A percentile compares a stretch with the other conserved stretches of the same genome.
Evolutionary conservation across 1,140 invertebrate species (phyloP).

Genomic region (Pseudomyrmex dendroicus): DNA sequence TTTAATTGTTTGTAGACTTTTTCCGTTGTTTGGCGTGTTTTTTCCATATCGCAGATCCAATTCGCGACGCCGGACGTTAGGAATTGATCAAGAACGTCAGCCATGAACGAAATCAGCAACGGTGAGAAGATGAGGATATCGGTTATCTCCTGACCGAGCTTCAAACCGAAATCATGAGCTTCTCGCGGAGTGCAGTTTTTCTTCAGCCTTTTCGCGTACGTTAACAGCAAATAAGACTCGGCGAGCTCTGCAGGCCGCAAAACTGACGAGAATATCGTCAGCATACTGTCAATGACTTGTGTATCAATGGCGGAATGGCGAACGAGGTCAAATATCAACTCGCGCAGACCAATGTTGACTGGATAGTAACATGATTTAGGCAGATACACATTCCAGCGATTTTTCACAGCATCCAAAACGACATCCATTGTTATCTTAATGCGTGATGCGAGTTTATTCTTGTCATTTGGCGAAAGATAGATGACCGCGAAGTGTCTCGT

Average conservation of each 20-base stretch:
- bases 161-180: constrained; percentile 13
- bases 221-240: constrained; percentile 58
- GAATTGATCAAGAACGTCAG: neutral
- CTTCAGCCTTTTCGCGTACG: neutral
- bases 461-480: constrained; percentile 8
- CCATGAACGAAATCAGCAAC: constrained; percentile 5
- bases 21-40: too few species aligned
- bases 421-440: constrained; percentile 31
- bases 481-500: neutral
- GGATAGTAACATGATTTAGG: constrained; percentile 6
- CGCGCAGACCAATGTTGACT: constrained; percentile 21
- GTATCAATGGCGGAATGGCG: neutral
- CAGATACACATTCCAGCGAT: neutral
- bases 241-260: constrained; percentile 59
- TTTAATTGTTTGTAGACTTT: too few species aligned
- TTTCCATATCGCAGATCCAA: too few species aligned
- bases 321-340: constrained; percentile 42
- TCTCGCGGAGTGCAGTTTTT: neutral
- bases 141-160: constrained; percentile 25
- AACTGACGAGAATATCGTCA: constrained; percentile 27
- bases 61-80: neutral
- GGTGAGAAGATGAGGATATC: constrained; percentile 42
- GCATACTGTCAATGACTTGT: constrained; percentile 44
- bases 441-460: constrained; percentile 13
- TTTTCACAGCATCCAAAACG: constrained; percentile 14